Conservation (phyloP, 2,888 invertebrate genomes). For the Hypercompe scribonia region DNA sequence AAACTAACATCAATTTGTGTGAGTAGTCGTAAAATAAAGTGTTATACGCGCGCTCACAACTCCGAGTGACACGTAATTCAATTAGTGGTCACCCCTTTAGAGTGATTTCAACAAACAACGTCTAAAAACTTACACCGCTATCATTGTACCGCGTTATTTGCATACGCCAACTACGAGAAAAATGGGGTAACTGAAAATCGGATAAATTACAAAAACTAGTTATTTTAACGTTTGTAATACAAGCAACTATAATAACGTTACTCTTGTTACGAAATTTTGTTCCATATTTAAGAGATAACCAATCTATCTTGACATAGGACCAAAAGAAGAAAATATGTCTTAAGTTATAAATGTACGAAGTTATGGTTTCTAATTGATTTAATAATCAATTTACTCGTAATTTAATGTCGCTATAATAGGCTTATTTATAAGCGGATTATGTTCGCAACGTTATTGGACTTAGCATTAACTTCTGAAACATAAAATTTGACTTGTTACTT, state of each 20-base stretch:
- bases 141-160: constrained; percentile 65
- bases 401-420: not conserved
- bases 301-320: too few relatives aligned
- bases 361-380: not conserved
- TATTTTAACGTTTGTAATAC: not conserved
- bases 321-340: not conserved
- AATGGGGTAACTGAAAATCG: constrained; percentile 30
- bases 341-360: not conserved
- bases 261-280: not conserved
- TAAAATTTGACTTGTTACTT: not conserved
- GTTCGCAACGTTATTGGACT: not conserved
- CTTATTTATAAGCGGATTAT: not conserved
- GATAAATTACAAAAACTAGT: not conserved
- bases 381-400: not conserved
- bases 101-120: constrained; percentile 68
- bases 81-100: constrained; percentile 68
- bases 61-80: constrained; percentile 74
- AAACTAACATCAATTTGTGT: constrained; percentile 34
- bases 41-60: constrained; percentile 43
- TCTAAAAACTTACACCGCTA: constrained; percentile 72
- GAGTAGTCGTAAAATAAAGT: constrained; percentile 52
- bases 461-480: not conserved
- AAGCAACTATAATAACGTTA: not conserved
- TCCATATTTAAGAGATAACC: too few relatives aligned
- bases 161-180: constrained; percentile 47